Conservation (phyloP, 2,113 vertebrate species). For the Engystomops pustulosus region DNA sequence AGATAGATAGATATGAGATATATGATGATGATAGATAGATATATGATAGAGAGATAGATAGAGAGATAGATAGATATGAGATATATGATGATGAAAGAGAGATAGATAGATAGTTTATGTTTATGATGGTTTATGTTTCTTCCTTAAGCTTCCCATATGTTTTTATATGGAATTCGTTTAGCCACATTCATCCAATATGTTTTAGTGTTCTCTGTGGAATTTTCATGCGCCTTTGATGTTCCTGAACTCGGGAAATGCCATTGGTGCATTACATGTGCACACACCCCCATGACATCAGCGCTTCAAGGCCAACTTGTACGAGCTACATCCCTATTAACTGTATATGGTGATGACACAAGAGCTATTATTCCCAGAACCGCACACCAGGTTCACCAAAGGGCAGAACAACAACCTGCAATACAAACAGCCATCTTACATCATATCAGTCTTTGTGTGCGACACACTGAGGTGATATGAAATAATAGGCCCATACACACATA, state of each 20-base stretch:
- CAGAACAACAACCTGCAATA: neutral
- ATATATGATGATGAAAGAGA: too few species aligned
- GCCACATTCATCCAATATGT: neutral
- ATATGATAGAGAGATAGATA: too few species aligned
- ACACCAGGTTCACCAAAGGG: conserved; percentile 9
- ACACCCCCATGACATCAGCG: conserved; percentile 18
- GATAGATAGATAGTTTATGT: too few species aligned
- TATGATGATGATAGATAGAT: too few species aligned
- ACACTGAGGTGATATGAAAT: neutral
- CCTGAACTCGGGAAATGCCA: neutral
- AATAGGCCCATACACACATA: neutral
- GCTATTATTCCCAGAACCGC: conserved; percentile 23
- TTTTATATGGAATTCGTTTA: neutral
- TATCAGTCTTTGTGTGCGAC: neutral
- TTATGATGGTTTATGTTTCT: neutral
- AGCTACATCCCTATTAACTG: neutral
- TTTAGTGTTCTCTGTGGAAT: neutral
- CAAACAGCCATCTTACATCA: conserved; percentile 3
- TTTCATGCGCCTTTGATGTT: neutral
- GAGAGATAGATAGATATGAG: too few species aligned
- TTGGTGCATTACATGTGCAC: neutral
- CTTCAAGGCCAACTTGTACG: conserved; percentile 1
- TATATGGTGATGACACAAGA: neutral
- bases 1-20: too few species aligned
- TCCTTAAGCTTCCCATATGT: neutral